Evolutionary conservation across 2,888 invertebrate genomes (phyloP), one percentile per base, ranked within the genome.

Genomic region (Dioctria linearis): DNA sequence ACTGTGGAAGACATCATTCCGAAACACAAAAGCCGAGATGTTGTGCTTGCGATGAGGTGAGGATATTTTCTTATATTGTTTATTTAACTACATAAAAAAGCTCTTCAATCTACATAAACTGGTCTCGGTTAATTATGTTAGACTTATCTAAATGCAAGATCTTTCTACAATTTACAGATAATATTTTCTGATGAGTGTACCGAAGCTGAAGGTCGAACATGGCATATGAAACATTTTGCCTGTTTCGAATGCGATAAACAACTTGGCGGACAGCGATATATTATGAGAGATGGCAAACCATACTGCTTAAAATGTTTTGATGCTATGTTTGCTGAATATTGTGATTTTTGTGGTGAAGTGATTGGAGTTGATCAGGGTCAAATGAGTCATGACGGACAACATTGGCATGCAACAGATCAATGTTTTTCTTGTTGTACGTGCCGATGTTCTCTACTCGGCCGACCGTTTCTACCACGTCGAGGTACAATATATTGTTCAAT

Each of bases 221-320:
- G 98, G 98, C 99, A 99, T 90, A 98, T 99, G 97, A 95, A 96
- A 85, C 99, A 99, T 90, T 99, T 99, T 88, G 96, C 97, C 37
- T 99, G 99, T 88, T 95, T 96, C 82, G 97, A 98, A 88, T 99
- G 99, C 90, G 94, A 96, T 86, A 92, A 94, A 76, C 95, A 97
- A 90, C 92, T 99, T 80, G 99, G 99, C n/a, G 99, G 98, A 0
- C 97, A 98, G 90, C 92, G 98, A 0, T 99, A 99, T 90, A 97
- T 98, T 86, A 98, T 98, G 98, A 91, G 97, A 39, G 97, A 98
- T 84, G 95, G 96, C n/a, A 92, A 96, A 78, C 98, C 98, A 6
- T 98, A 96, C 89, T 98, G 98, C 89, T 92, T 98, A 84, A 93
- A 94, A 85, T 98, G 98, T 90, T 98, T 98, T 90, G 98, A 98